phyloP scores from a whole-genome alignment of 2,797 vertebrate genomes.

The Tamandua tetradactyla region DNA sequence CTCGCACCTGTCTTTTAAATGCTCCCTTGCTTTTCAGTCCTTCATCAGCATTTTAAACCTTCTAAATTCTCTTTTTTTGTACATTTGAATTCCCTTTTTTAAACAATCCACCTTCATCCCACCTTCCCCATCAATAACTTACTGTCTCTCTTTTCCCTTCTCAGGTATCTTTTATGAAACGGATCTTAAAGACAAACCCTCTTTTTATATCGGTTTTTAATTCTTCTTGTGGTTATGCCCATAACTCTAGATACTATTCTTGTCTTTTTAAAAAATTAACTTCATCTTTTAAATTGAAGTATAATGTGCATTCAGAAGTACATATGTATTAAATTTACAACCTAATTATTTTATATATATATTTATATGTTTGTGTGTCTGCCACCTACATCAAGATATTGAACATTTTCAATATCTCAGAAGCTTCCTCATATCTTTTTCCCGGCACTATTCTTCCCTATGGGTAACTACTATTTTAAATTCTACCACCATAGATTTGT shows the following conservation, averaged over 20 bases:
- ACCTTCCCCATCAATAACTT: neutral
- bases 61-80: neutral
- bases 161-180: neutral
- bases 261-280: neutral
- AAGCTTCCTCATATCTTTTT: neutral
- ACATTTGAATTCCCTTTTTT: neutral
- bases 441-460: neutral
- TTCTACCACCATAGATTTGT: neutral
- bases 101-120: no score
- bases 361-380: neutral
- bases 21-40: neutral
- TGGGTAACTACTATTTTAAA: neutral
- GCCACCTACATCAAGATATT: neutral
- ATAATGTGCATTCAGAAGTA: no score
- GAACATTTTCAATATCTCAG: neutral
- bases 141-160: neutral
- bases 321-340: neutral
- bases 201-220: neutral
- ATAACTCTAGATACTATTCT: neutral
- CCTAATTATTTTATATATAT: neutral
- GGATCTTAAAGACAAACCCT: neutral
- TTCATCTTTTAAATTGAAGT: neutral
- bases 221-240: neutral
- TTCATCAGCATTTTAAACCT: neutral
- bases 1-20: neutral